phyloP scores from a whole-genome alignment of 2,797 vertebrate genomes.

The Pangasius mekongensis region DNA sequence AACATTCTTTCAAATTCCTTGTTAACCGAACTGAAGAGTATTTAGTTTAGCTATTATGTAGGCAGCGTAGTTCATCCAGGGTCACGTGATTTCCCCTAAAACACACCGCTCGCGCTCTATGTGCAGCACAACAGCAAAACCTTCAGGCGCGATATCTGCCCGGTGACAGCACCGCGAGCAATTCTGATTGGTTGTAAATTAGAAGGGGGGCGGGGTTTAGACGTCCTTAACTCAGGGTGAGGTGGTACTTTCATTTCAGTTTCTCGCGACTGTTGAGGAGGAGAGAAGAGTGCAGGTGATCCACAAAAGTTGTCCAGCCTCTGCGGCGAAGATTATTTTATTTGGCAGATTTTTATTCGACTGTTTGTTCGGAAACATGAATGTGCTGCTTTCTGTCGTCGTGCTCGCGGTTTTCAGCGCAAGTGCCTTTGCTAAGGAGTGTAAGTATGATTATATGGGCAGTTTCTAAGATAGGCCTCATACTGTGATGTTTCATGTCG shows the following conservation, averaged over 20 bases:
- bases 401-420: slow-evolving; percentile 32
- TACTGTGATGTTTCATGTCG: background rate
- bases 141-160: background rate
- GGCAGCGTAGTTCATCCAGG: background rate
- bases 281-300: rapidly evolving
- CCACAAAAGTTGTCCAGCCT: background rate
- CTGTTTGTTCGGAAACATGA: background rate
- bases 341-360: rapidly evolving
- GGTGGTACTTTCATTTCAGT: background rate
- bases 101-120: background rate
- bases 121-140: background rate
- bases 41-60: background rate
- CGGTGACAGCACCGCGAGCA: background rate
- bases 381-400: background rate
- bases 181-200: slow-evolving; percentile 36
- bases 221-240: rapidly evolving
- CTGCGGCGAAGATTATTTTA: rapidly evolving
- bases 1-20: background rate
- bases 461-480: background rate
- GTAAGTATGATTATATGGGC: slow-evolving; percentile 30
- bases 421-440: slow-evolving; percentile 13
- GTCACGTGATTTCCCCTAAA: slow-evolving; percentile 20
- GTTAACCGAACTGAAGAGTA: background rate
- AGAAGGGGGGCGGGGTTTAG: background rate
- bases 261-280: rapidly evolving